A percentile compares a stretch with the other conserved stretches of the same genome.
Conservation (phyloP, 2,888 invertebrate species). For the Eumerus sabulonum region DNA sequence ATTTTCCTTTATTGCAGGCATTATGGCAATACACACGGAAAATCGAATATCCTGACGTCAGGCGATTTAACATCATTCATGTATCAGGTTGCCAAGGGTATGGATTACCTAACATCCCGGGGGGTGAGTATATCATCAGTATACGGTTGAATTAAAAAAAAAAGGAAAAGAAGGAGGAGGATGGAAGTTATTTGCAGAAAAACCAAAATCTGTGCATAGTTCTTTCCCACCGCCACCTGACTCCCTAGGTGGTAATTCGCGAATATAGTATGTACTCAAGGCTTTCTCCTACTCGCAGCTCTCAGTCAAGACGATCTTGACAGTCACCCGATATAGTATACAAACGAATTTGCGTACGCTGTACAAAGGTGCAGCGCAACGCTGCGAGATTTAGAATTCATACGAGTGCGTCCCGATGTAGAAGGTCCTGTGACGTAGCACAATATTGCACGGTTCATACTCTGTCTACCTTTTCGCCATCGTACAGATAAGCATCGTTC, state of each 20-base stretch:
- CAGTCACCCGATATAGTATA: too few relatives aligned
- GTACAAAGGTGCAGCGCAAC: too few relatives aligned
- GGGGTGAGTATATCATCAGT: constrained; percentile 83
- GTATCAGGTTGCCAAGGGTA: constrained; percentile 93
- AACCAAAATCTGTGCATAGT: too few relatives aligned
- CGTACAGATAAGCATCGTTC: neutral
- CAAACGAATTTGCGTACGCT: too few relatives aligned
- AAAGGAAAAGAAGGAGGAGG: constrained; percentile 15
- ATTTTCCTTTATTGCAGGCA: constrained; percentile 73
- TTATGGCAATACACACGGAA: constrained; percentile 81
- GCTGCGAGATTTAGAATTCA: neutral
- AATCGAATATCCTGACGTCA: constrained; percentile 89
- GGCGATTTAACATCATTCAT: constrained; percentile 93
- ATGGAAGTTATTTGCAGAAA: too few relatives aligned
- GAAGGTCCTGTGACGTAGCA: too few relatives aligned
- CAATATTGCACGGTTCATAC: too few relatives aligned
- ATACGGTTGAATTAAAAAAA: constrained; percentile 32
- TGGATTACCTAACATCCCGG: constrained; percentile 91
- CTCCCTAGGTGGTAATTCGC: neutral
- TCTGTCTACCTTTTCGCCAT: too few relatives aligned
- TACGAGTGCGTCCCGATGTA: neutral
- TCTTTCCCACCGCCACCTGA: too few relatives aligned
- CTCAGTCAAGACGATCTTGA: too few relatives aligned
- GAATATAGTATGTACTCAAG: neutral
- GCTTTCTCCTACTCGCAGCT: too few relatives aligned